These are phyloP conservation scores for Fukomys damarensis DNA, from an alignment of 2,113 vertebrate genomes.

Conservation along the genomic window DNA sequence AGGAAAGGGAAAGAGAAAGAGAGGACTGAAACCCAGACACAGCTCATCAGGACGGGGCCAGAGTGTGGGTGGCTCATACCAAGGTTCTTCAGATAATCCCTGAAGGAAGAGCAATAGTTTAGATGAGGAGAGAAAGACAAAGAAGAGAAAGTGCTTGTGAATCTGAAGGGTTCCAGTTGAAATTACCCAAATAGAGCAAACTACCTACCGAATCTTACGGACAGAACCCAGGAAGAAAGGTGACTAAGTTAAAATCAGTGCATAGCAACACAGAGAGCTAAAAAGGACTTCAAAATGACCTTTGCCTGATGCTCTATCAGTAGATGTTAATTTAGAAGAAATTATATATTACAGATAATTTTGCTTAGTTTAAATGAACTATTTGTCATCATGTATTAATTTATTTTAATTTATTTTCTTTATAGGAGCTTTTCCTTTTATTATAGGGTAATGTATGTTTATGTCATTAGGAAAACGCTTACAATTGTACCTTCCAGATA, in stretches of 20 bases:
- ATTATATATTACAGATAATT: not conserved
- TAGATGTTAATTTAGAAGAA: not conserved
- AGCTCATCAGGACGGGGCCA: not conserved
- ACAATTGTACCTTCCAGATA: not conserved
- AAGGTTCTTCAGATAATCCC: not conserved
- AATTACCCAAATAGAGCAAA: not conserved
- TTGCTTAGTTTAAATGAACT: not conserved
- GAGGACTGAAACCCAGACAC: not conserved
- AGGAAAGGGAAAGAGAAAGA: not conserved
- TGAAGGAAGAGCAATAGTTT: not conserved
- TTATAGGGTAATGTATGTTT: not conserved
- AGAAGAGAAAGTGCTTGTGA: not conserved
- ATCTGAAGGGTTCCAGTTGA: not conserved
- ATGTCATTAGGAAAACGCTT: not conserved
- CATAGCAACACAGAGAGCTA: not conserved
- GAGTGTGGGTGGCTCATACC: not conserved
- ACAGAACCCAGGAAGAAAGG: not conserved
- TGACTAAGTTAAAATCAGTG: not conserved
- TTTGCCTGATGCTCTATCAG: not conserved
- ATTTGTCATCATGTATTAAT: not conserved
- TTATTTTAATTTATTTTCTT: not conserved
- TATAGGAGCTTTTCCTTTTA: not conserved
- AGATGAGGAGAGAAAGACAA: not conserved
- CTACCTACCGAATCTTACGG: not conserved
- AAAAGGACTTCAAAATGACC: not conserved